Percentiles rank a stretch among this genome's conserved stretches.
phyloP scores from a whole-genome alignment of 2,113 vertebrate genomes.

The Himantopus leucocephalus region DNA sequence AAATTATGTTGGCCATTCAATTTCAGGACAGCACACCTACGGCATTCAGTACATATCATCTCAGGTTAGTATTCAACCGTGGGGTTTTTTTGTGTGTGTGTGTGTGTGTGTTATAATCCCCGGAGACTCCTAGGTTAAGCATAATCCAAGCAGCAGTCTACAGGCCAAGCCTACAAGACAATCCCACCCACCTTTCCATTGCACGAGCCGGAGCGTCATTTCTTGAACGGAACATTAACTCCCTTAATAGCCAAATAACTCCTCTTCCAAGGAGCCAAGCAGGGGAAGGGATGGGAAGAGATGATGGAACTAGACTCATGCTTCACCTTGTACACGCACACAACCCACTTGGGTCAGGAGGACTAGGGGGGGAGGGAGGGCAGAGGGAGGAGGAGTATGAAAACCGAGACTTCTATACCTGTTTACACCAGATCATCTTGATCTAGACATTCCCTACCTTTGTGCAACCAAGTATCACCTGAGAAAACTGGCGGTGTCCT shows the following conservation, averaged over 20 bases:
- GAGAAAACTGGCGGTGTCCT: no score
- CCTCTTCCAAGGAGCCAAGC: not conserved
- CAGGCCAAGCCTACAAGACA: not conserved
- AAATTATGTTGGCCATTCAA: not conserved
- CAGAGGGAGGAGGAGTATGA: not conserved
- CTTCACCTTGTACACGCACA: not conserved
- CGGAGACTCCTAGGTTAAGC: not conserved
- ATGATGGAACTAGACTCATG: not conserved
- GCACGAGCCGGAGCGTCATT: not conserved
- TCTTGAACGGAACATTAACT: not conserved
- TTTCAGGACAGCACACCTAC: not conserved
- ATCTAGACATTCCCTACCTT: no score
- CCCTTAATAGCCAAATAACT: not conserved
- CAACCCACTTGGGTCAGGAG: not conserved
- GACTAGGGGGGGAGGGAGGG: not conserved
- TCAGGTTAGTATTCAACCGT: accelerated
- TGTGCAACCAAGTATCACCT: no score
- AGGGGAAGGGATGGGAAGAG: not conserved
- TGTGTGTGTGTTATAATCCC: not conserved
- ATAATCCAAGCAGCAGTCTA: not conserved
- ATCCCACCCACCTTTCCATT: not conserved
- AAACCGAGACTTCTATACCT: not conserved
- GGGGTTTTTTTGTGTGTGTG: no score
- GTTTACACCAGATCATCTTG: no score
- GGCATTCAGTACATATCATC: not conserved